Base-by-base conservation (phyloP, 2,113 vertebrate genomes). In the Bubalus kerabau region DNA sequence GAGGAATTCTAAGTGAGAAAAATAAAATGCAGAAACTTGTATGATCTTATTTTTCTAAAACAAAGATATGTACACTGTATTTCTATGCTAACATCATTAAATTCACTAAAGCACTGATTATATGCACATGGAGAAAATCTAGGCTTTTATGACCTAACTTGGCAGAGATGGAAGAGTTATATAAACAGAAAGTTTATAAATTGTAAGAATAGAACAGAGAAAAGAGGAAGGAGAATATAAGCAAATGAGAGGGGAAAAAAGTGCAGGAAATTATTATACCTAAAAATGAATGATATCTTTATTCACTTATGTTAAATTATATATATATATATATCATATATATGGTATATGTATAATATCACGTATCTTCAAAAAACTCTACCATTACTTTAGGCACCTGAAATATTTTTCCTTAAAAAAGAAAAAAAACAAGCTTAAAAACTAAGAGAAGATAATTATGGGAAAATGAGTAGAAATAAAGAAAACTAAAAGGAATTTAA, bases 41-140 rank as follows among this genome's bases (percentile, higher is more conserved):
- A 78, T 62, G 57, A 30, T 36, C 12, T 36, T 94, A 71, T 32
- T 95, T 97, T 94, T 94, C 43, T 57, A 92, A 93, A 97, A 64
- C 32, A 86, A 83, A 94, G 62, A 52, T 7, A 2, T 24, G 0
- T 48, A 76, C 13, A 46, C 2, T 90, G 30, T 59, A 56, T 52
- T 83, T 84, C 40, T 40, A 83, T 87, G 12, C 92, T 95, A 80
- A 94, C 19, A 57, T 24, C 91, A 56, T 48, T 83, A 80, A 23
- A 95, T 36, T 82, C n/a, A 81, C 6, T 95, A 67, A 96, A 54
- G 9, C 10, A 62, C 36, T 97, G 28, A 21, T 46, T 80, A 46
- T 13, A 80, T 6, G 2, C n/a, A 97, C 40, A 46, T 17, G 5
- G 21, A 87, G n/a, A 60, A 97, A 93, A 97, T 52, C 54, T 88